These are phyloP conservation scores for Sebastes glaucus DNA, from an alignment of 2,797 vertebrate species.

Conservation along the genomic window DNA sequence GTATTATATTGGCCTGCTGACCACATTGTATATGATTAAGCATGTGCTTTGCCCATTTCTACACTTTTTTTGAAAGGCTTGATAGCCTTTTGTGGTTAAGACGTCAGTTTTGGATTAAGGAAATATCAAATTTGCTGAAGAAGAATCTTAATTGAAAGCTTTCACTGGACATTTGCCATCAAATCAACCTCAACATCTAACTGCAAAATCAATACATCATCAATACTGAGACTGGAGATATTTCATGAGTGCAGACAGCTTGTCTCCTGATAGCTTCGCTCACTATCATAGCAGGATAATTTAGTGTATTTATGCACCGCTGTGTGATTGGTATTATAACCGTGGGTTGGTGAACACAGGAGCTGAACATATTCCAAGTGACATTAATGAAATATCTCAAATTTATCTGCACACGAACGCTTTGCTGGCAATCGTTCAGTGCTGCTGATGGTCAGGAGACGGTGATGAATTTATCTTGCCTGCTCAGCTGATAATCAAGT, in stretches of 20 bases:
- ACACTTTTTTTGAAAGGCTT: background rate
- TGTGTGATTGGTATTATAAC: conserved; percentile 43
- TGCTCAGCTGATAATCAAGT: conserved; percentile 27
- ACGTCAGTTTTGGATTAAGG: background rate
- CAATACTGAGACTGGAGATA: conserved; percentile 37
- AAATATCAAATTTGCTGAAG: background rate
- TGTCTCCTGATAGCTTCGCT: conserved; percentile 30
- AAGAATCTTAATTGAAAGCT: conserved; percentile 28
- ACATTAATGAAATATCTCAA: conserved; percentile 48
- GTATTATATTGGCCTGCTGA: background rate
- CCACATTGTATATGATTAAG: background rate
- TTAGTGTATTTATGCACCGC: conserved; percentile 40
- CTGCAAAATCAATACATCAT: conserved; percentile 66
- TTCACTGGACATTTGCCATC: conserved; percentile 46
- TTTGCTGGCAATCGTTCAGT: conserved; percentile 1
- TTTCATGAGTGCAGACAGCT: conserved; percentile 50
- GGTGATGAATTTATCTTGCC: conserved; percentile 20
- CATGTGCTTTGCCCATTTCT: background rate
- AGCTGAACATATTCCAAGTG: conserved; percentile 31
- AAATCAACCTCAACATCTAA: conserved; percentile 39
- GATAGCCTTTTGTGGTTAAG: background rate
- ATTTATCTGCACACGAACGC: conserved; percentile 30
- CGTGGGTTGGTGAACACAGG: background rate
- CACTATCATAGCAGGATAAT: conserved; percentile 31
- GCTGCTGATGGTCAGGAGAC: background rate